These are phyloP conservation scores for Drosophila watanabei DNA, from an alignment of 1,140 invertebrate species.

Conservation along the genomic window DNA sequence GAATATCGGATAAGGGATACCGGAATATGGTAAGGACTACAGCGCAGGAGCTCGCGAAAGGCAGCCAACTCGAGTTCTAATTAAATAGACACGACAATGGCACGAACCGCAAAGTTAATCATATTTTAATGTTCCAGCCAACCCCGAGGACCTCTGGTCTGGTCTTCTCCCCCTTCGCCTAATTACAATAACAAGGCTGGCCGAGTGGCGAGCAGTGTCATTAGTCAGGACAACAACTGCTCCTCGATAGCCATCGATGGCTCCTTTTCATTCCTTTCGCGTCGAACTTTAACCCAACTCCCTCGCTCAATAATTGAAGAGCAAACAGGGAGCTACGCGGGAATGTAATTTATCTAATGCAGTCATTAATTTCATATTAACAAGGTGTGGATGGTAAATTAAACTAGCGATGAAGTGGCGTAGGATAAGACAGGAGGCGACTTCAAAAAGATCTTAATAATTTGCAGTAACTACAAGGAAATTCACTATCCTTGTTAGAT, in stretches of 20 bases:
- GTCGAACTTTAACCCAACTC: conserved; percentile 35
- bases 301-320: conserved; percentile 61
- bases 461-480: neutral
- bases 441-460: neutral
- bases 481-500: too few relatives aligned
- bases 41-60: conserved; percentile 20
- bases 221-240: conserved; percentile 24
- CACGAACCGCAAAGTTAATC: conserved; percentile 77
- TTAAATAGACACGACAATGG: conserved; percentile 81
- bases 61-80: conserved; percentile 54
- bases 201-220: conserved; percentile 27
- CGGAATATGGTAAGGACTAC: neutral
- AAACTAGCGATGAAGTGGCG: neutral
- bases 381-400: conserved; percentile 74
- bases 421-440: neutral
- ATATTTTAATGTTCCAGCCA: conserved; percentile 76
- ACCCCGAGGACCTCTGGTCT: conserved; percentile 25
- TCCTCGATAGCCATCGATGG: conserved; percentile 68
- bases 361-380: conserved; percentile 82
- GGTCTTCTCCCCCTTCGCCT: conserved; percentile 27
- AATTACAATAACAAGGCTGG: conserved; percentile 74
- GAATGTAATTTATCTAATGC: conserved; percentile 79
- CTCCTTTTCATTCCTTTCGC: conserved; percentile 18
- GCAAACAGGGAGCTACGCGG: conserved; percentile 29
- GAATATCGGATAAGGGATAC: conserved; percentile 21